Evolutionary conservation across 2,888 invertebrate genomes (phyloP).

Genomic region (Acleris cristana): DNA sequence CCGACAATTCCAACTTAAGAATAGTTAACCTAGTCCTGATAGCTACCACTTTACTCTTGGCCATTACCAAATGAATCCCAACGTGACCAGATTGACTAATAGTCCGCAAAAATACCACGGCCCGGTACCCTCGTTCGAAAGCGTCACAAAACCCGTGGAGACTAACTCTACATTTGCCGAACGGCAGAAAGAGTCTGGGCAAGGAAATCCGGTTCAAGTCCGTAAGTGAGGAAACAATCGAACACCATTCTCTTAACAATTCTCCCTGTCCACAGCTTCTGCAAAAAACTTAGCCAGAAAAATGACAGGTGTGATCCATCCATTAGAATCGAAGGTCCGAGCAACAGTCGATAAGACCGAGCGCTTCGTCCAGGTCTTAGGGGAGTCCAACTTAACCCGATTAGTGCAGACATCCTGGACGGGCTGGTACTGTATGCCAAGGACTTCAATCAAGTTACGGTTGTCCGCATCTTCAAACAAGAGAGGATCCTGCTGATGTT

Average conservation of each 20-base stretch:
- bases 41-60: too few species aligned
- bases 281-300: not conserved
- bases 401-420: not conserved
- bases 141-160: conserved; percentile 10
- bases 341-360: not conserved
- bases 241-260: too few species aligned
- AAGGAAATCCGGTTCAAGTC: too few species aligned
- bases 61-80: too few species aligned
- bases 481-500: too few species aligned
- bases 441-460: not conserved
- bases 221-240: too few species aligned
- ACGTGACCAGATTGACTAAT: too few species aligned
- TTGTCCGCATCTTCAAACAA: too few species aligned
- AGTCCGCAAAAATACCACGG: too few species aligned
- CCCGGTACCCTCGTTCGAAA: too few species aligned
- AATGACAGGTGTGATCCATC: not conserved
- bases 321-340: not conserved
- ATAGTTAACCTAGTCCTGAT: too few species aligned
- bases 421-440: not conserved
- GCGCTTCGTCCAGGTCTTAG: conserved; percentile 1
- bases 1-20: too few species aligned
- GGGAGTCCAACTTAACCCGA: not conserved
- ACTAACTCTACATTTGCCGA: not conserved
- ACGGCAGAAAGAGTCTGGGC: not conserved
- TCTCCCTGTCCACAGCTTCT: not conserved